Evolutionary conservation across 2,113 vertebrate species (phyloP).

Genomic region (Telmatochromis brachygnathus): DNA sequence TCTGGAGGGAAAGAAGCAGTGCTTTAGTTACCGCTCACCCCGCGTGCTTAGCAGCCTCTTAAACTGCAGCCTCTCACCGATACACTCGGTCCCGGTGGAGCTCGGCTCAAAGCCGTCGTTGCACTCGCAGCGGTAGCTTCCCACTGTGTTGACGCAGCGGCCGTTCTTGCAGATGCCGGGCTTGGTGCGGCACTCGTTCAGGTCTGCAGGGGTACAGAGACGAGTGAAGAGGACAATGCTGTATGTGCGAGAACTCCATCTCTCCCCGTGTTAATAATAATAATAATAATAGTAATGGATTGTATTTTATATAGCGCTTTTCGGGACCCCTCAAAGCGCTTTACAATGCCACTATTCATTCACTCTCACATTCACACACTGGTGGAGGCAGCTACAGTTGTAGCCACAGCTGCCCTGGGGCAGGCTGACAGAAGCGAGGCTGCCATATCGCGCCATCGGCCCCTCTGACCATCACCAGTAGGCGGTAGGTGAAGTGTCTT

Average conservation of each 20-base stretch:
- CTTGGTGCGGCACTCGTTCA: slow-evolving; percentile 85
- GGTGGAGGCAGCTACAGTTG: too few relatives aligned
- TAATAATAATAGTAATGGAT: too few relatives aligned
- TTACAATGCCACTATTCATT: too few relatives aligned
- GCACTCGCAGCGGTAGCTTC: slow-evolving; percentile 89
- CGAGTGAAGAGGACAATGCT: neutral
- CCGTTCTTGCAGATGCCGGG: slow-evolving; percentile 86
- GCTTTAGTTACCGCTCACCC: neutral
- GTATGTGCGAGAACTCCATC: neutral
- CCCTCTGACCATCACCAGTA: too few relatives aligned
- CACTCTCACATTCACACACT: too few relatives aligned
- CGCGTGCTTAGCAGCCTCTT: neutral
- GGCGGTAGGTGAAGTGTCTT: too few relatives aligned
- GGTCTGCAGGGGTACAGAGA: slow-evolving; percentile 65
- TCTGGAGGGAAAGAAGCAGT: slow-evolving; percentile 63
- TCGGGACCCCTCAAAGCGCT: too few relatives aligned
- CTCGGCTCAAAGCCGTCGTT: slow-evolving; percentile 84
- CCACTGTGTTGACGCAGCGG: slow-evolving; percentile 82
- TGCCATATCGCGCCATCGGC: too few relatives aligned
- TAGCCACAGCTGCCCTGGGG: too few relatives aligned
- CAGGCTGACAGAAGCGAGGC: too few relatives aligned
- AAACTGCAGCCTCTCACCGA: slow-evolving; percentile 69
- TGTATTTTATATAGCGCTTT: too few relatives aligned
- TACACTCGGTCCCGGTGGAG: slow-evolving; percentile 81
- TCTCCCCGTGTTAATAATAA: neutral